Evolutionary conservation across 2,113 vertebrate species (phyloP).

Genomic region (Macrotis lagotis): DNA sequence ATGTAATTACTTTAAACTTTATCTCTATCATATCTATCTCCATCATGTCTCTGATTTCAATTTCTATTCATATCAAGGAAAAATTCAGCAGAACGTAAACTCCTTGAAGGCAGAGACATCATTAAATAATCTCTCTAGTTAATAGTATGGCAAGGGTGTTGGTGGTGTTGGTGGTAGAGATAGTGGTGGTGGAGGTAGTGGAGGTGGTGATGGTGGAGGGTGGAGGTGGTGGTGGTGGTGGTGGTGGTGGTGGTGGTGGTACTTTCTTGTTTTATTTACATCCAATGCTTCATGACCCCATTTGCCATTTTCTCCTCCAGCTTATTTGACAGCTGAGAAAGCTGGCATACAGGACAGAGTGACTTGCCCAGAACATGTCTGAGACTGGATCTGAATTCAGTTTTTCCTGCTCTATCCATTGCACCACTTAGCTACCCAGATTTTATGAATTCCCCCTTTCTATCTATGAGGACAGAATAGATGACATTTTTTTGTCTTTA

Average conservation of each 20-base stretch:
- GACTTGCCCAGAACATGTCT: neutral
- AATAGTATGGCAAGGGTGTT: too few relatives aligned
- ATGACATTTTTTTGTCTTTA: neutral
- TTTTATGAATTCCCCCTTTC: neutral
- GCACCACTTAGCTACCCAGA: neutral
- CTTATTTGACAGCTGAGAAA: neutral
- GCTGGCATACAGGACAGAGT: neutral
- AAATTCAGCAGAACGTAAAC: neutral
- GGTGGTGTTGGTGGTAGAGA: too few relatives aligned
- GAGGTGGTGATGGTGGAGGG: too few relatives aligned
- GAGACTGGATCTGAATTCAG: neutral
- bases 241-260: too few relatives aligned
- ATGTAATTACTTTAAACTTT: neutral
- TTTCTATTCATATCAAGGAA: neutral
- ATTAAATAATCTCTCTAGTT: neutral
- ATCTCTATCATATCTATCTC: neutral
- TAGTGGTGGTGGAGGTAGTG: too few relatives aligned
- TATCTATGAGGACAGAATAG: neutral
- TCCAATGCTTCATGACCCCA: neutral
- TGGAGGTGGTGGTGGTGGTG: too few relatives aligned
- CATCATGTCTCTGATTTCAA: neutral
- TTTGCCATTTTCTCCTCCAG: neutral
- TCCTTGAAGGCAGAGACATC: neutral
- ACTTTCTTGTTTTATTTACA: neutral
- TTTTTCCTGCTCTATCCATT: neutral